Evolutionary conservation across 1,140 invertebrate genomes (phyloP).

Genomic region (Pectinophora gossypiella): DNA sequence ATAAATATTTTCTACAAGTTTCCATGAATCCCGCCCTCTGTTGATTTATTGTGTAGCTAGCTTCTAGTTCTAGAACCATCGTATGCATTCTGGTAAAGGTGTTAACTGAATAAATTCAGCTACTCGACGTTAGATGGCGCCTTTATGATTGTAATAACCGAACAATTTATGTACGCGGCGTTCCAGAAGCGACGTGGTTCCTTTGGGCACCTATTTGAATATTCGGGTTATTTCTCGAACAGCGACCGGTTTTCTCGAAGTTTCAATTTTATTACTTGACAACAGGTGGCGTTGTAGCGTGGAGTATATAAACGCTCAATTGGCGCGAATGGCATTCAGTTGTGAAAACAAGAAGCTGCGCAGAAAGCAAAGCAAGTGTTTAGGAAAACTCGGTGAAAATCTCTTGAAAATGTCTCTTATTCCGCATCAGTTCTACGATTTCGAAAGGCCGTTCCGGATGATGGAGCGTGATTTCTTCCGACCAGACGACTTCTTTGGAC

Average conservation of each 20-base stretch:
- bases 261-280: background rate
- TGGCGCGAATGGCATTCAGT: slow-evolving; percentile 15
- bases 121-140: slow-evolving; percentile 38
- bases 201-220: background rate
- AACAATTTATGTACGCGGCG: background rate
- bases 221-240: background rate
- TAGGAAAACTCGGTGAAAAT: too few species aligned
- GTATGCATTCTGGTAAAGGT: background rate
- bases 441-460: slow-evolving; percentile 36
- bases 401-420: slow-evolving; percentile 45
- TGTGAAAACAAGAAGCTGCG: slow-evolving; percentile 17
- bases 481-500: slow-evolving; percentile 24
- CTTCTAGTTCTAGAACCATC: too few species aligned
- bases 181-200: background rate
- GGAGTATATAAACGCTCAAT: slow-evolving; percentile 40
- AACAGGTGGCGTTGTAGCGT: slow-evolving; percentile 40
- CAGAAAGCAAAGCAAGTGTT: too few species aligned
- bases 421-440: slow-evolving; percentile 43
- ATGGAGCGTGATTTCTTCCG: slow-evolving; percentile 36
- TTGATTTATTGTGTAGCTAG: too few species aligned
- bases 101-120: slow-evolving; percentile 4
- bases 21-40: too few species aligned
- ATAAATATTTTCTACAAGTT: too few species aligned
- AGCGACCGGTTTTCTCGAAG: too few species aligned
- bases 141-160: background rate